phyloP scores from a whole-genome alignment of 2,888 invertebrate genomes.

The Microctonus brassicae region DNA sequence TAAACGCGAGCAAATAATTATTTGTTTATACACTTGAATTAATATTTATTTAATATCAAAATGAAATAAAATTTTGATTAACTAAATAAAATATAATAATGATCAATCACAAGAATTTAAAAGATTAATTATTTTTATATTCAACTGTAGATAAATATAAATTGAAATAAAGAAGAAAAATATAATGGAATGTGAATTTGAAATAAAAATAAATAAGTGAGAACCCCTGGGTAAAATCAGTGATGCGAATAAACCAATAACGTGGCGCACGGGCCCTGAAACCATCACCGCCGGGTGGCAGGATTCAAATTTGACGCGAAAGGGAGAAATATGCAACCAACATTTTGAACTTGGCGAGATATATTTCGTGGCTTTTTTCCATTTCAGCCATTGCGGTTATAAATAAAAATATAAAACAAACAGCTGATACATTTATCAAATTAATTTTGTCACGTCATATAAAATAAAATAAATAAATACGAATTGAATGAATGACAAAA shows the following conservation, averaged over 20 bases:
- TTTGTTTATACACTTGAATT: too few species aligned
- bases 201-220: slow-evolving; percentile 39
- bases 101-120: too few species aligned
- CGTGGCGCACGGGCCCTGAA: slow-evolving; percentile 52
- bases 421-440: too few species aligned
- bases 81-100: not conserved
- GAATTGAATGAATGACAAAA: too few species aligned
- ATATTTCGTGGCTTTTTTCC: slow-evolving; percentile 61
- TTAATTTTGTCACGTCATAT: too few species aligned
- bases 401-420: slow-evolving; percentile 13
- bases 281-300: slow-evolving; percentile 62
- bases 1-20: too few species aligned
- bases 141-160: too few species aligned
- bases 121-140: too few species aligned
- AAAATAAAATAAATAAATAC: too few species aligned
- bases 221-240: slow-evolving; percentile 64
- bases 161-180: not conserved
- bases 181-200: not conserved
- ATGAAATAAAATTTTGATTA: slow-evolving; percentile 3
- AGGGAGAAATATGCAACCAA: slow-evolving; percentile 42
- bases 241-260: slow-evolving; percentile 70
- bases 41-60: too few species aligned
- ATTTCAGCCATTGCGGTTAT: slow-evolving; percentile 24
- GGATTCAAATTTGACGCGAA: slow-evolving; percentile 65
- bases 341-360: slow-evolving; percentile 57